These are phyloP conservation scores for Bolborhynchus lineola DNA, from an alignment of 2,113 vertebrate genomes.

Conservation along the genomic window DNA sequence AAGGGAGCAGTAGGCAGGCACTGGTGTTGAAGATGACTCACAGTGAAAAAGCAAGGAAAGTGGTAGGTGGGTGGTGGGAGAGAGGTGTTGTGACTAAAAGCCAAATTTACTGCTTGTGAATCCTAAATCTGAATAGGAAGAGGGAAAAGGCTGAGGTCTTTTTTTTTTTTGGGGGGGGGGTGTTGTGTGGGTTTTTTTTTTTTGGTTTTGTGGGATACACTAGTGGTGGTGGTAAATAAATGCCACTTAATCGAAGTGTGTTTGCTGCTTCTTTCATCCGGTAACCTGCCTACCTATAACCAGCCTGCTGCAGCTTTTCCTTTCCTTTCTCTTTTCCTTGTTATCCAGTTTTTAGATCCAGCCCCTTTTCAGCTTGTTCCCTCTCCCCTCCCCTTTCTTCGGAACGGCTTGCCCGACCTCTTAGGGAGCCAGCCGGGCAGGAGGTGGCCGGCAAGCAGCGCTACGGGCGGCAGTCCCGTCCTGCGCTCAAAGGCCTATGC, in stretches of 20 bases:
- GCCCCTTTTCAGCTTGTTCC: not conserved
- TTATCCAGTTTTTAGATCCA: not conserved
- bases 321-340: not conserved
- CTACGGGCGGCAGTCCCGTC: not conserved
- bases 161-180: too few relatives aligned
- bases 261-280: not conserved
- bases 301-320: not conserved
- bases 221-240: not conserved
- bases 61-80: conserved; percentile 49
- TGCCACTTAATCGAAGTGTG: not conserved
- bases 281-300: not conserved
- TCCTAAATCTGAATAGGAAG: conserved; percentile 50
- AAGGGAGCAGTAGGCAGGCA: conserved; percentile 60
- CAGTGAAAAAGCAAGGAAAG: conserved; percentile 54
- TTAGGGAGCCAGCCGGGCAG: not conserved
- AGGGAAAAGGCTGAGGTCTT: conserved; percentile 12
- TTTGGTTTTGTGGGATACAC: not conserved
- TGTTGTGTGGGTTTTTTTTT: too few relatives aligned
- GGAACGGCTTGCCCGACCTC: not conserved
- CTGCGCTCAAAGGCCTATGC: not conserved
- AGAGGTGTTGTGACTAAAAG: conserved; percentile 65
- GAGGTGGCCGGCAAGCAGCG: not conserved
- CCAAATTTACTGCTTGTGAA: conserved; percentile 50
- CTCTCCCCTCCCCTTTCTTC: not conserved
- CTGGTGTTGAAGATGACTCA: conserved; percentile 56